phyloP scores from a whole-genome alignment of 2,797 vertebrate species.

The Myotis planiceps region DNA sequence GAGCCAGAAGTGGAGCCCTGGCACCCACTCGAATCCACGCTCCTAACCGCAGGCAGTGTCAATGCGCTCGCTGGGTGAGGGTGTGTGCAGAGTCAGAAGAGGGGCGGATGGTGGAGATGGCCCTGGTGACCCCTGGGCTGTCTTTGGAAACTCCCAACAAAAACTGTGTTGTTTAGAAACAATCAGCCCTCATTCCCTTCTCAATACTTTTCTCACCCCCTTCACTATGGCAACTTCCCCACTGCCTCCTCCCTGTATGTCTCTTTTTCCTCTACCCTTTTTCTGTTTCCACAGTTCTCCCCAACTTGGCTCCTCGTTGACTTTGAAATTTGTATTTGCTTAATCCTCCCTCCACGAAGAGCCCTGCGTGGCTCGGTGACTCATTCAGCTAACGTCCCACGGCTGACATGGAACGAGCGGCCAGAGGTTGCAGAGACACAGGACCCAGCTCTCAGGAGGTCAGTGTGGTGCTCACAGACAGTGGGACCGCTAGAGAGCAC shows the following conservation, averaged over 20 bases:
- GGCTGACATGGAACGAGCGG: no score
- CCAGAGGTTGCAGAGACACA: not conserved
- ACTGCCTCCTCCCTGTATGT: not conserved
- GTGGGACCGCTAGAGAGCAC: not conserved
- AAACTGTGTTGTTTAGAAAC: not conserved
- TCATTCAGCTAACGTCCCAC: not conserved
- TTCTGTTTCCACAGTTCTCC: not conserved
- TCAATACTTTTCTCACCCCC: not conserved
- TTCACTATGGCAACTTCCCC: not conserved
- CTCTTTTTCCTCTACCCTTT: not conserved
- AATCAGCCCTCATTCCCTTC: not conserved
- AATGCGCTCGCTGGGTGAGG: not conserved
- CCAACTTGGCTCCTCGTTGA: not conserved
- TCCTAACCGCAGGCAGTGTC: fast-evolving
- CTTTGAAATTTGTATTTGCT: not conserved
- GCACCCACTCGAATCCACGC: not conserved
- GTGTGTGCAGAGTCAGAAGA: not conserved
- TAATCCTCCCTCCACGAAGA: not conserved
- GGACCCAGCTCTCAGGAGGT: not conserved
- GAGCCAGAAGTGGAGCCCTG: not conserved
- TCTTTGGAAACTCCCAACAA: not conserved
- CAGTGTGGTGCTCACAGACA: not conserved
- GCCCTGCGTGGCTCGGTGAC: not conserved
- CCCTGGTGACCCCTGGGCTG: not conserved
- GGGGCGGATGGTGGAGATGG: not conserved